Evolutionary conservation across 2,113 vertebrate genomes (phyloP).

Genomic region (Sterrhoptilus dennistouni): DNA sequence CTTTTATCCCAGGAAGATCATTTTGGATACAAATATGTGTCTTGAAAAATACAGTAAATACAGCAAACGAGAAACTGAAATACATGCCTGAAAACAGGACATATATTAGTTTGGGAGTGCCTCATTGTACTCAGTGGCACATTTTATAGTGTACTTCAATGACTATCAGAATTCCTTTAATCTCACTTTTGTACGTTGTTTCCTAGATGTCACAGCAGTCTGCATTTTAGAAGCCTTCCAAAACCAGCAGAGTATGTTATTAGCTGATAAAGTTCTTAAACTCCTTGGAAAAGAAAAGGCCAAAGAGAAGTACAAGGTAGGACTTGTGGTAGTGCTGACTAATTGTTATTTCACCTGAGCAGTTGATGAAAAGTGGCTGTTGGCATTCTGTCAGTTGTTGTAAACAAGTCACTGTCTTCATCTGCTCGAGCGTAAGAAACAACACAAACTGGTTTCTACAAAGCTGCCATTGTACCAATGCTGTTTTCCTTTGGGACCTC

Average conservation of each 20-base stretch:
- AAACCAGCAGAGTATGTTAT: conserved; percentile 98
- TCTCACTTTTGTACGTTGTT: neutral
- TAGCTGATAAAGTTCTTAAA: conserved; percentile 98
- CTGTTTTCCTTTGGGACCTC: neutral
- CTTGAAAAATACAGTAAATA: neutral
- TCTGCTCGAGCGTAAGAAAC: neutral
- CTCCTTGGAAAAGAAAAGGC: conserved; percentile 98
- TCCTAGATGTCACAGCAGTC: conserved; percentile 94
- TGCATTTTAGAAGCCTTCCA: conserved; percentile 98
- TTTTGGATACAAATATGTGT: neutral
- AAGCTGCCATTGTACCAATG: neutral
- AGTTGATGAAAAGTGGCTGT: neutral
- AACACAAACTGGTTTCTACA: neutral
- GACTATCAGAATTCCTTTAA: neutral
- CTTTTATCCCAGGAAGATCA: neutral
- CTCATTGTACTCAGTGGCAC: neutral
- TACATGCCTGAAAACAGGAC: neutral
- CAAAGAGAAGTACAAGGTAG: conserved; percentile 99
- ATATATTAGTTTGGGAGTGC: neutral
- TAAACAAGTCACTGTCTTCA: neutral
- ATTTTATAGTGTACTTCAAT: neutral
- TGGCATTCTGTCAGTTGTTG: neutral
- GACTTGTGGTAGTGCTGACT: neutral
- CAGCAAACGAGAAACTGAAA: neutral
- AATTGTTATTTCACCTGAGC: neutral